Base-by-base conservation (phyloP, 2,888 invertebrate species). In the Rugalucina vietnamica region DNA sequence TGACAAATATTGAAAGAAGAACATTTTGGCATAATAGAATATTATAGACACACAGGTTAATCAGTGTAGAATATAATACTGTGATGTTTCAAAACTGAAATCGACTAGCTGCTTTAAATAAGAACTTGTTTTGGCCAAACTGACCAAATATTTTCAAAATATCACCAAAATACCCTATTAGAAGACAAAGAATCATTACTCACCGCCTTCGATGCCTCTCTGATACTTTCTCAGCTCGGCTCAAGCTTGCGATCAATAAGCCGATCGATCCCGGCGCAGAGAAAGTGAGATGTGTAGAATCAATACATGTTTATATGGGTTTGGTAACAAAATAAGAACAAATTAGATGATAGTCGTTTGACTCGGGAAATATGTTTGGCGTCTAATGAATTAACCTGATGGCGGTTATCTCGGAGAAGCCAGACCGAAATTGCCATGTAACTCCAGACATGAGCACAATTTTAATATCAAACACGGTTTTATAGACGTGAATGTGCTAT, bases 161-260 rank as follows among this genome's bases (percentile, higher is more conserved):
- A n/a, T n/a, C n/a, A n/a, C n/a, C n/a, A n/a, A n/a, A n/a, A n/a
- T n/a, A n/a, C n/a, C n/a, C n/a, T n/a, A n/a, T n/a, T n/a, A n/a
- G n/a, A n/a, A n/a, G n/a, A n/a, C n/a, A n/a, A n/a, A n/a, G n/a
- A 98, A 91, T 98, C 98, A 91, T 96, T 98, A 95, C 97, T 98
- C 89, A 98, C 98, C 88, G 97, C 98, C 97, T 98, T 98, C 96
- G 97, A 98, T 93, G 27, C 43, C 71, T 71, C 71, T 37, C 71
- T 3, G 24, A 43, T 71, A 43, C 8, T 71, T 43, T 71, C 18
- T 8, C 18, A 71, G 29, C 37, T 70, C 70, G 3, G 70, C 36
- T 70, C 34, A n/a, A 14, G 49, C 18, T 49, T 49, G 49, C 49
- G 71, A 71, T 65, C 65, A 34, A 65, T 65, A 65, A 27, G 2